These are phyloP conservation scores for Mixornis gularis DNA, from an alignment of 2,113 vertebrate species.

Conservation along the genomic window DNA sequence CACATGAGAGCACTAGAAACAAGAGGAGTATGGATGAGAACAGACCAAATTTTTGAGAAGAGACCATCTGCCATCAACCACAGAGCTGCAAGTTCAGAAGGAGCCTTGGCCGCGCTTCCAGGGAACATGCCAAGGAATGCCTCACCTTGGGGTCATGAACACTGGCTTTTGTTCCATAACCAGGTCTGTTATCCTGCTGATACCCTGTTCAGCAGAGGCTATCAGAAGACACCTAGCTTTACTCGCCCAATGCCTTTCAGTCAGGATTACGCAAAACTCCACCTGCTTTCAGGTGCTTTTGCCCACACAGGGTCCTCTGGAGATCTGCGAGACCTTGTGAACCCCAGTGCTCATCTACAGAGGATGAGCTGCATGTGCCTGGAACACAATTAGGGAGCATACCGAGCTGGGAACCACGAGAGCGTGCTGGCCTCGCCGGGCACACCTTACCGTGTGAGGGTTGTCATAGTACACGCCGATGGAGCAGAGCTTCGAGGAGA, in stretches of 20 bases:
- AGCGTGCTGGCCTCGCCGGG: background rate
- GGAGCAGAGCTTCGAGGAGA: constrained; percentile 80
- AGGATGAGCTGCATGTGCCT: background rate
- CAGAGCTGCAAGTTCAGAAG: background rate
- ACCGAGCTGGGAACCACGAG: accelerated
- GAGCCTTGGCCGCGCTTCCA: background rate
- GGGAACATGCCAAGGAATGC: background rate
- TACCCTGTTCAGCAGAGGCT: background rate
- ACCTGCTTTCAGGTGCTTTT: background rate
- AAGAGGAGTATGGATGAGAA: background rate
- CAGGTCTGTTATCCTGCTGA: background rate
- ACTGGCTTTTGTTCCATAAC: background rate
- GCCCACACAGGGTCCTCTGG: background rate
- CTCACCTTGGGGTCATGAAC: background rate
- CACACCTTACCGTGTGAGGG: constrained; percentile 80
- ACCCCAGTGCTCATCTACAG: background rate
- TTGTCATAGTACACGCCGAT: constrained; percentile 88
- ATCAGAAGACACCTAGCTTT: background rate
- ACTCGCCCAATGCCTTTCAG: background rate
- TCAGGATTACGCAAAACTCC: background rate
- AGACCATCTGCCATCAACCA: background rate
- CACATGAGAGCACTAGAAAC: background rate
- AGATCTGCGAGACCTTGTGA: background rate
- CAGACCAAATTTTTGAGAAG: background rate
- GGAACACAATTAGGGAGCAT: background rate